Evolutionary conservation across 2,113 vertebrate genomes (phyloP), one percentile per base, ranked within the genome.

Genomic region (Tamias sibiricus): DNA sequence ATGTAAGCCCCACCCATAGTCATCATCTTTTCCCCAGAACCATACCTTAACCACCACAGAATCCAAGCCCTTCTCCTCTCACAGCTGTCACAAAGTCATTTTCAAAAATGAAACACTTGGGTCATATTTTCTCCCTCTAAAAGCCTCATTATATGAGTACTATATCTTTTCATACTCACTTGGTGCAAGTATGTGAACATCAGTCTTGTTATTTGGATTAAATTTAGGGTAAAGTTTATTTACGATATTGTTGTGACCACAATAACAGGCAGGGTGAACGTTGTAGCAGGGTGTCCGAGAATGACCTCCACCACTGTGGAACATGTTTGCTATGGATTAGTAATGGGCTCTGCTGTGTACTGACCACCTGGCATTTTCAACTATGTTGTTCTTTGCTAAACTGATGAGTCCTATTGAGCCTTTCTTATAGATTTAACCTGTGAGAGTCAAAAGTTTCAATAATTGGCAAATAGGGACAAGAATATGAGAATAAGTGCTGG

Each of bases 281-380:
- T 1, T 42, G 11, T 30, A 11, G 57, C 37, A 59, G 47, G 3
- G 1, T 4, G 42, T 47, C 37, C 1, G 6, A 2, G 11, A 9
- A 37, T n/a, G n/a, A n/a, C 4, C 1, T 1, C n/a, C 7, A 22
- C 8, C 11, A 24, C 30, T 22, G 3, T 7, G n/a, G n/a, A 37
- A 26, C 8, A 75, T 12, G 35, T 22, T 72, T 19, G 4, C 42
- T 42, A 8, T 40, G 26, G 2, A 28, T 47, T n/a, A 2, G 8
- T 42, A 19, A 35, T 5, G 74, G 35, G 20, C 19, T 42, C 37
- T 75, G 22, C 19, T 49, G 35, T 3, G 24, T 32, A 2, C 16
- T 64, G 74, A 59, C 30, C 82, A n/a, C 0, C 52, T 28, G n/a
- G 6, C 5, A 77, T 66, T 92, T 94, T 86, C 42, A 93, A 7